A percentile compares a stretch with the other conserved stretches of the same genome.
Conservation (phyloP, 2,113 vertebrate genomes). For the Gopherus evgoodei region DNA sequence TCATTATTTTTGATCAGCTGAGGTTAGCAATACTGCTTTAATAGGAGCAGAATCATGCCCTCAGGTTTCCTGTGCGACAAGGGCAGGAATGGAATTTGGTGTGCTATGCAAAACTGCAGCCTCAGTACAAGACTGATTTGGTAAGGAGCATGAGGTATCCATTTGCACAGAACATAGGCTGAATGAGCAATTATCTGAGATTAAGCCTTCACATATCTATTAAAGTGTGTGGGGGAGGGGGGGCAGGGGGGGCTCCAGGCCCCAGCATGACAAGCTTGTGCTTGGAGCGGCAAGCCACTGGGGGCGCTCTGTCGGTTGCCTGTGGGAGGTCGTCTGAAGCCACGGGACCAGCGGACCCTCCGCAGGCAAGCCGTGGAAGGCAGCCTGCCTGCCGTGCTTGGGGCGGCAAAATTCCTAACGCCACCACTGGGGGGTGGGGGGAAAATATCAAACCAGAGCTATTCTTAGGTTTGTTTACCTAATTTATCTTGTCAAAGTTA, state of each 20-base stretch:
- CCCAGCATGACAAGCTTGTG: too few species aligned
- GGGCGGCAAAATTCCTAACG: too few species aligned
- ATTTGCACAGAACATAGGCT: neutral
- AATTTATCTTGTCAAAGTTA: too few species aligned
- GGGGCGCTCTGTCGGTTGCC: too few species aligned
- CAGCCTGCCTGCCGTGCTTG: too few species aligned
- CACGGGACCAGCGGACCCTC: too few species aligned
- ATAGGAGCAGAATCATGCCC: neutral
- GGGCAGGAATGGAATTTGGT: neutral
- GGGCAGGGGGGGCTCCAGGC: too few species aligned
- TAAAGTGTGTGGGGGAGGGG: neutral
- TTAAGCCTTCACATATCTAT: neutral
- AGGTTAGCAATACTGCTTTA: neutral
- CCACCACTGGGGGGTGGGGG: neutral
- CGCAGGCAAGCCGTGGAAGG: too few species aligned
- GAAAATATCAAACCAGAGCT: neutral
- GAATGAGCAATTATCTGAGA: conserved; percentile 14
- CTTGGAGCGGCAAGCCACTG: too few species aligned
- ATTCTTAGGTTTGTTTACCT: neutral
- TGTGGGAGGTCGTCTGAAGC: too few species aligned
- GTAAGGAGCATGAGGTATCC: neutral
- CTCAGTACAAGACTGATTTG: neutral
- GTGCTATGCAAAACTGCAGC: neutral
- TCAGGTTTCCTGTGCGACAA: neutral
- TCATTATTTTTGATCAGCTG: neutral